These are phyloP conservation scores for Drosophila nasuta DNA, from an alignment of 1,140 invertebrate genomes.

Conservation along the genomic window DNA sequence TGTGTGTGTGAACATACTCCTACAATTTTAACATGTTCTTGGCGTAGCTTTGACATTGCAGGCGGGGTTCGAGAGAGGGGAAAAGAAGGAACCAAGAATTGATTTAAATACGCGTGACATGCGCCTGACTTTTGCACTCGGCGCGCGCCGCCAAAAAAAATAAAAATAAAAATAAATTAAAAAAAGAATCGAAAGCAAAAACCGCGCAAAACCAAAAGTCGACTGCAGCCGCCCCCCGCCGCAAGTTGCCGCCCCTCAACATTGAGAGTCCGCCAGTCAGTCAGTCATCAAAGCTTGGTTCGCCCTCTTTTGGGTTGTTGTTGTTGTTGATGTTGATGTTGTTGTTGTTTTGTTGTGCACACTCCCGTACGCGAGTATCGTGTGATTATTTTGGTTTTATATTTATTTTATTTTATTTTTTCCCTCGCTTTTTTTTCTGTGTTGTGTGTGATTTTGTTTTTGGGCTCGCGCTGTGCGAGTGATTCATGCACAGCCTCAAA, in stretches of 20 bases:
- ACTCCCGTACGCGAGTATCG: conserved; percentile 57
- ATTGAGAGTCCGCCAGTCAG: conserved; percentile 15
- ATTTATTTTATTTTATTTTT: conserved; percentile 22
- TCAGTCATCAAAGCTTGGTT: conserved; percentile 45
- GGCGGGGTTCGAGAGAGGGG: neutral
- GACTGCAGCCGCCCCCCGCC: conserved; percentile 25
- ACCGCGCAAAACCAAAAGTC: conserved; percentile 26
- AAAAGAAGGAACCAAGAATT: conserved; percentile 44
- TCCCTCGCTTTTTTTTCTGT: neutral
- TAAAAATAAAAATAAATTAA: conserved; percentile 19
- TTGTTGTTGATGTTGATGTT: conserved; percentile 17
- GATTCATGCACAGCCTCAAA: conserved; percentile 74
- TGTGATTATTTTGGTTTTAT: conserved; percentile 72
- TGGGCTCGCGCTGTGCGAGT: conserved; percentile 60
- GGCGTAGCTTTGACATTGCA: conserved; percentile 11
- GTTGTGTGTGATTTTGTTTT: conserved; percentile 35
- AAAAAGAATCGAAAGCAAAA: conserved; percentile 55
- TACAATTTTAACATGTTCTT: conserved; percentile 25
- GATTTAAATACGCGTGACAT: conserved; percentile 81
- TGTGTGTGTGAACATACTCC: neutral
- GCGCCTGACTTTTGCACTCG: conserved; percentile 78
- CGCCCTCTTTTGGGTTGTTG: conserved; percentile 37
- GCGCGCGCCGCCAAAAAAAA: conserved; percentile 53
- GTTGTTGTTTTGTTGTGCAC: conserved; percentile 34
- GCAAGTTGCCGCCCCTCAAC: neutral